These are phyloP conservation scores for Enteromius argenteus DNA, from an alignment of 2,797 vertebrate species.

Conservation along the genomic window DNA sequence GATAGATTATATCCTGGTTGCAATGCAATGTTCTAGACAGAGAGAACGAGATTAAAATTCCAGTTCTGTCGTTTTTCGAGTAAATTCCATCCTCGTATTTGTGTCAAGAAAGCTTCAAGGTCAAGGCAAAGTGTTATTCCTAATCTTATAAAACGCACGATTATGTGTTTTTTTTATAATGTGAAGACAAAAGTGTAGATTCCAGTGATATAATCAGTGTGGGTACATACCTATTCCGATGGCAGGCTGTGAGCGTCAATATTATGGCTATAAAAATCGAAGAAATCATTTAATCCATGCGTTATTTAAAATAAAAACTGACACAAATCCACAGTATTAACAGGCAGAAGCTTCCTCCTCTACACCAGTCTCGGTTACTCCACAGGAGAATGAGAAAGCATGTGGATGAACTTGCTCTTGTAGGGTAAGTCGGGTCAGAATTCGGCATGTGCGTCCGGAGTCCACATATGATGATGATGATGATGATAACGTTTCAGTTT, in stretches of 20 bases:
- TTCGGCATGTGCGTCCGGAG: constrained; percentile 34
- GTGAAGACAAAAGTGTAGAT: not conserved
- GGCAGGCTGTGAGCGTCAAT: not conserved
- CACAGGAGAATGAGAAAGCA: constrained; percentile 20
- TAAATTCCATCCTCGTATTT: not conserved
- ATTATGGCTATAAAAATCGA: not conserved
- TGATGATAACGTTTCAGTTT: constrained; percentile 30
- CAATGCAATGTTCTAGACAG: not conserved
- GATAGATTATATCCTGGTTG: not conserved
- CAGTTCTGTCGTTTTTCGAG: not conserved
- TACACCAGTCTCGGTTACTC: not conserved
- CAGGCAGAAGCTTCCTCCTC: not conserved
- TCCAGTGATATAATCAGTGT: not conserved
- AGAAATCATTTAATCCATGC: constrained; percentile 25
- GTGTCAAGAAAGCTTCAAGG: constrained; percentile 46
- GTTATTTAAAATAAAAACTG: not conserved
- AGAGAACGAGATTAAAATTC: not conserved
- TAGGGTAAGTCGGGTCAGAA: constrained; percentile 5
- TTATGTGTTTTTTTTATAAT: not conserved
- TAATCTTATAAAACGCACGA: not conserved
- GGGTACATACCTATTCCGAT: constrained; percentile 26
- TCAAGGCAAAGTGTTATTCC: constrained; percentile 35
- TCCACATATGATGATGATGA: constrained; percentile 11
- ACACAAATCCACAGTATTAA: constrained; percentile 7
- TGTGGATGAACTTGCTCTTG: constrained; percentile 30